Evolutionary conservation across 2,888 invertebrate species (phyloP).

Genomic region (Tinea trinotella): DNA sequence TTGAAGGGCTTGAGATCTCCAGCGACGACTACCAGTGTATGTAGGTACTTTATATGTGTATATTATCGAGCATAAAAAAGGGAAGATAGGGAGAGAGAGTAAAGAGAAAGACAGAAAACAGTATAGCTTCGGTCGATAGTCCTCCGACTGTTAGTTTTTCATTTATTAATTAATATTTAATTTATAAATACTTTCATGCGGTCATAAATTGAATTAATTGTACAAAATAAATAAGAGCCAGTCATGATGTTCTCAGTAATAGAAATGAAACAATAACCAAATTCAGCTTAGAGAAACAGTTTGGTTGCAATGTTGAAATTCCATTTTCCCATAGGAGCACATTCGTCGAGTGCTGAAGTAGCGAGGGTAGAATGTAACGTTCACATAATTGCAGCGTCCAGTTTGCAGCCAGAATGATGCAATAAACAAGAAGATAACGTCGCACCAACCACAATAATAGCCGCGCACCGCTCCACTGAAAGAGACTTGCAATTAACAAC

Average conservation of each 20-base stretch:
- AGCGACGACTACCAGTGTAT: too few relatives aligned
- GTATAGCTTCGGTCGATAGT: too few relatives aligned
- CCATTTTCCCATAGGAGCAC: conserved; percentile 2
- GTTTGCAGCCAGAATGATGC: conserved; percentile 18
- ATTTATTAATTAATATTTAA: too few relatives aligned
- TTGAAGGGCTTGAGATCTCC: too few relatives aligned
- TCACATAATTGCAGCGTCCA: conserved; percentile 18
- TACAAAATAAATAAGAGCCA: too few relatives aligned
- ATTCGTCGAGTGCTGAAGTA: conserved; percentile 14
- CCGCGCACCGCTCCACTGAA: conserved; percentile 14
- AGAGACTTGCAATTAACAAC: conserved; percentile 13
- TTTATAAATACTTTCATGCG: too few relatives aligned
- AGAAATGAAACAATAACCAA: not conserved
- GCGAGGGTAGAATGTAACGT: conserved; percentile 13
- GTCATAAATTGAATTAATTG: too few relatives aligned
- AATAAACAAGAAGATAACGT: conserved; percentile 18
- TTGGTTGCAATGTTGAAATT: conserved; percentile 11
- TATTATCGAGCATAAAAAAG: too few relatives aligned
- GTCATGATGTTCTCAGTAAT: not conserved
- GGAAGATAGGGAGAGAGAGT: too few relatives aligned
- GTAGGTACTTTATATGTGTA: too few relatives aligned
- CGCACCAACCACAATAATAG: conserved; percentile 12
- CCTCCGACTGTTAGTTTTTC: too few relatives aligned
- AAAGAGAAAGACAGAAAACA: too few relatives aligned
- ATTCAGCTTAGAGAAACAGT: not conserved